Conservation (phyloP, 2,113 vertebrate genomes). For the Spermophilus dauricus region DNA sequence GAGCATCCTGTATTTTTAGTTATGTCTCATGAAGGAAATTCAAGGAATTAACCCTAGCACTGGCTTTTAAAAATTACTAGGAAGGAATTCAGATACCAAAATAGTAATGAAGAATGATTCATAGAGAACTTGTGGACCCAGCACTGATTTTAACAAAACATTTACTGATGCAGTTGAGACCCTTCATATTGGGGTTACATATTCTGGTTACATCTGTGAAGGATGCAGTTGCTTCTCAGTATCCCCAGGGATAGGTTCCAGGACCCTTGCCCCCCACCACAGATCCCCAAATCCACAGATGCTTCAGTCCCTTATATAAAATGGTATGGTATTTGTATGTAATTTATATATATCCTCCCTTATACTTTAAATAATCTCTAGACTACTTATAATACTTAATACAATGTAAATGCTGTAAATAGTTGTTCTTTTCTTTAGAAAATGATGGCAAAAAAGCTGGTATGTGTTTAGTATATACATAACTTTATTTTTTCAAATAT, state of each 20-base stretch:
- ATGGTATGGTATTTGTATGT: background rate
- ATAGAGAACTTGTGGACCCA: background rate
- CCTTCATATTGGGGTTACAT: background rate
- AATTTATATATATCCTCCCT: background rate
- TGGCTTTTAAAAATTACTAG: background rate
- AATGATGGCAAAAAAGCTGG: background rate
- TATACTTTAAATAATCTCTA: background rate
- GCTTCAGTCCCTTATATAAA: background rate
- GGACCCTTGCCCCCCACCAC: background rate
- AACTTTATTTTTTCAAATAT: background rate
- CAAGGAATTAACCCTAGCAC: background rate
- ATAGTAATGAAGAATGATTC: constrained; percentile 23
- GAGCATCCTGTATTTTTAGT: constrained; percentile 45
- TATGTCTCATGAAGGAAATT: background rate
- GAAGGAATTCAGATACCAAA: constrained; percentile 31
- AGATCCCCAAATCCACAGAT: background rate
- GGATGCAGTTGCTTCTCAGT: background rate
- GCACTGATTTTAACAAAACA: background rate
- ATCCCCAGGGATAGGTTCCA: background rate
- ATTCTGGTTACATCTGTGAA: background rate
- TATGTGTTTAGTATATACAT: background rate
- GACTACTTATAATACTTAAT: background rate
- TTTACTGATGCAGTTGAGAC: background rate
- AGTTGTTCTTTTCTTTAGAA: background rate
- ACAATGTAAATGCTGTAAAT: background rate